Evolutionary conservation across 2,888 invertebrate genomes (phyloP), one percentile per base, ranked within the genome.

Genomic region (Cephus spinipes): DNA sequence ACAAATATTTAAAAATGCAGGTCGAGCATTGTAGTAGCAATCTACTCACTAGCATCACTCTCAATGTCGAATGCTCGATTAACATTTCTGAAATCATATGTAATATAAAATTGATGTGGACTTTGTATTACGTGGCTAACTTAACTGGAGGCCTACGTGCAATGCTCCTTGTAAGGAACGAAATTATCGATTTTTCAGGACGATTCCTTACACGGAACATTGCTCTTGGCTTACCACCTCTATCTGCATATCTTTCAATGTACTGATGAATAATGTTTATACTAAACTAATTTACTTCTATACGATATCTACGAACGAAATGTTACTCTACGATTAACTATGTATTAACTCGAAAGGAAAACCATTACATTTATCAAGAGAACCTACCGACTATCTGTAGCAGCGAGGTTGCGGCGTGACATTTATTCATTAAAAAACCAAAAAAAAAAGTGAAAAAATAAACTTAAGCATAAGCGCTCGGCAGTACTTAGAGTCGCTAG

Each of bases 191-290:
- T 55, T 55, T 55, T 55, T 15, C 55, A 55, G 9, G 2, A 23
- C 23, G 55, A 23, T 55, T 55, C 9, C 2, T 23, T 23, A 3
- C 23, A 55, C 9, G 55, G 55, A 55, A 55, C 23, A 55, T 55
- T 55, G 55, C 23, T 23, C 55, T 23, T 32, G 80, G 78, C 73
- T 75, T 79, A 82, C 84, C 83, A 85, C 85, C 85, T 86, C 85
- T 87, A 87, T 90, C 89, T 89, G 91, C 91, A 91, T 91, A 91
- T 91, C 91, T 89, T 88, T 91, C 86, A 87, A 91, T 90, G 89
- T 91, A 90, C 89, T 88, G 88, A 88, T 83, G 85, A 89, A 88
- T 90, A 89, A 89, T 85, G 86, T 90, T 90, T 91, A 89, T 90
- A 90, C 88, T 89, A 87, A 86, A 84, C 83, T 86, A 86, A 87